A percentile compares a stretch with the other conserved stretches of the same genome.
Conservation (phyloP, 2,113 vertebrate species). For the Clarias macrocephalus region DNA sequence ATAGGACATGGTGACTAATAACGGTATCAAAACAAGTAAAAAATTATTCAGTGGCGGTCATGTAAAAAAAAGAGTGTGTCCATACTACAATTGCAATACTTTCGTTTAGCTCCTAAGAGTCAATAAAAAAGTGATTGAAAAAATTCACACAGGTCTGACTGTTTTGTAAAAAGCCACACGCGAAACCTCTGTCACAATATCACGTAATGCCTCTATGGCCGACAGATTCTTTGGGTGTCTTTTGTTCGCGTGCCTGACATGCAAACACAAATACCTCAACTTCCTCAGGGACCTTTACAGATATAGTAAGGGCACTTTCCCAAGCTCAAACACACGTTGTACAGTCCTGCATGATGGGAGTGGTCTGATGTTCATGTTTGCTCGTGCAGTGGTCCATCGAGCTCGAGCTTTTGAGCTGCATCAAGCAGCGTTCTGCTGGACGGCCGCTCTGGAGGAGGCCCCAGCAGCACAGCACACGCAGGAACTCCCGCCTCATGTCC, state of each 20-base stretch:
- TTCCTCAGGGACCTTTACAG: conserved; percentile 16
- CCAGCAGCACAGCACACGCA: conserved; percentile 84
- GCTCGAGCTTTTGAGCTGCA: conserved; percentile 85
- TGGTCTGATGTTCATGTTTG: conserved; percentile 78
- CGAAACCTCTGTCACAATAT: conserved; percentile 7
- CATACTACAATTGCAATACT: conserved; percentile 16
- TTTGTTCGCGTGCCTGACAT: not conserved
- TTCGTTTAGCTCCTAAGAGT: conserved; percentile 36
- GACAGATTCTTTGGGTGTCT: not conserved
- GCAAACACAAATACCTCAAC: conserved; percentile 5
- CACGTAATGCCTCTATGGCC: not conserved
- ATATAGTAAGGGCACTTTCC: not conserved
- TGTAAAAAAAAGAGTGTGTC: not conserved
- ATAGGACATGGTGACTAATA: conserved; percentile 8
- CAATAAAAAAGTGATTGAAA: conserved; percentile 49
- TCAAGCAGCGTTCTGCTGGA: conserved; percentile 74
- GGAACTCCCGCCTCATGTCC: conserved; percentile 90
- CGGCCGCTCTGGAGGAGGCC: conserved; percentile 70
- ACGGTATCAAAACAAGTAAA: conserved; percentile 15
- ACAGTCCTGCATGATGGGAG: conserved; percentile 79
- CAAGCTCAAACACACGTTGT: conserved; percentile 82
- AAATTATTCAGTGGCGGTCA: conserved; percentile 31
- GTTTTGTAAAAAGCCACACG: not conserved
- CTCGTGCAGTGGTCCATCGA: conserved; percentile 82
- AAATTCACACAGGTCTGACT: conserved; percentile 55